Evolutionary conservation across 2,888 invertebrate genomes (phyloP), one percentile per base, ranked within the genome.

Genomic region (Ischnura elegans): DNA sequence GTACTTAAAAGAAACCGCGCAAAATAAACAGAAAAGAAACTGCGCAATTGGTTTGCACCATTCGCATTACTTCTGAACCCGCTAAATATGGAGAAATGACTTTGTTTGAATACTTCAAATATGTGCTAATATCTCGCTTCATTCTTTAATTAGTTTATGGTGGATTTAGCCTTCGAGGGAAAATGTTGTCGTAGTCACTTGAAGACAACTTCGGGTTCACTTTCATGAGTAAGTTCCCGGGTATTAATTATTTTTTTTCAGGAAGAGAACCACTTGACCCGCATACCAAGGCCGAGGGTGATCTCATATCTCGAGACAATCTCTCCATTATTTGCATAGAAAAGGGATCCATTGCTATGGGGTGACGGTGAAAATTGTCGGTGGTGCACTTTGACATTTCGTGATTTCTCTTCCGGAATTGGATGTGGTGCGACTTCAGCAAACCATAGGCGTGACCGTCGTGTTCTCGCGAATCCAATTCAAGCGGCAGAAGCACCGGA

Each of bases 361-460:
- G 61, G 61, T 42, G 90, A 61, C n/a, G 90, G 90, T 43, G 55
- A 61, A 90, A 90, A 43, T 42, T 87, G 36, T 55, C 13, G 55
- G 55, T 61, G 61, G 90, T 10, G 76, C 90, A 90, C 90, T 90
- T 90, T 90, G 90, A 90, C 90, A 90, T 90, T 90, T 90, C 61
- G n/a, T 90, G 90, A 90, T 90, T 90, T 90, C 90, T 90, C 90
- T 90, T 90, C 87, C 87, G 87, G 55, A 61, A 25, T 61, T 25
- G 90, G 61, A 90, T 55, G 90, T 43, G 43, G 90, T 90, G 90
- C 90, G 66, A 47, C 66, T 90, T 90, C 90, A 21, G 66, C 61
- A 61, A 90, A 87, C 87, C 76, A 42, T 36, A 55, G 90, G 90
- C 90, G 61, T 90, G 90, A 90, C 61, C n/a, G 61, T 90, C 90